Base-by-base conservation (phyloP, 1,140 invertebrate species). In the Drosophila bocqueti region DNA sequence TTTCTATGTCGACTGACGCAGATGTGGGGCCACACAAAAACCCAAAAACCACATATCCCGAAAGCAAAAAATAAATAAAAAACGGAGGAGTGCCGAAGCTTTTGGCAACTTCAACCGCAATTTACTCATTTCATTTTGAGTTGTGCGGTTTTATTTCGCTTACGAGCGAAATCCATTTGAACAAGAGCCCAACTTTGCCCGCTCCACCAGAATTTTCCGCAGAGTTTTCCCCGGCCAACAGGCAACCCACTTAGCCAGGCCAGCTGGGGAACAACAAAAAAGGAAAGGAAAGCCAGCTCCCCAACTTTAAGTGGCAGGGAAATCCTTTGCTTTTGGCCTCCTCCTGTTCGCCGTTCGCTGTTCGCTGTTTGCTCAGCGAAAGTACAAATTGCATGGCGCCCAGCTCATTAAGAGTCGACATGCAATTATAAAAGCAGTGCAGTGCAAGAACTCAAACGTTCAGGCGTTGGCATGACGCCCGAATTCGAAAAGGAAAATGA, bases 121-220 rank as follows among this genome's bases (percentile, higher is more conserved):
- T 90, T 90, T 90, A 90, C 85, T 91, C 85, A 90, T 90, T 90
- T 82, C 85, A 81, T 85, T 90, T 91, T 72, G 79, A 78, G 75
- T 86, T 85, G 74, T 80, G 86, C 80, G 85, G 84, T 90, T 90
- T 91, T 90, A 76, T 79, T 80, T 82, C 79, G 82, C 79, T 79
- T 91, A 82, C 79, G 83, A 86, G 74, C 79, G 55, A 86, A 85
- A 85, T 85, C 83, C 82, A 86, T 85, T 81, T 84, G 74, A 78
- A 67, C 66, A 69, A 60, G 66, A 65, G 77, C 73, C 83, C 68
- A 87, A 79, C 82, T 87, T 87, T 86, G 49, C 31, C 49, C 74
- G 67, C 64, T 66, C 76, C 21, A 5, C 36, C 36, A 26, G 36
- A 69, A 65, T 86, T 86, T 79, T 43, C 36, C 59, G 40, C 18